Percentiles rank a stretch among this genome's conserved stretches.
These are phyloP conservation scores for Rhamnusium bicolor DNA, from an alignment of 2,888 invertebrate genomes.

Conservation along the genomic window DNA sequence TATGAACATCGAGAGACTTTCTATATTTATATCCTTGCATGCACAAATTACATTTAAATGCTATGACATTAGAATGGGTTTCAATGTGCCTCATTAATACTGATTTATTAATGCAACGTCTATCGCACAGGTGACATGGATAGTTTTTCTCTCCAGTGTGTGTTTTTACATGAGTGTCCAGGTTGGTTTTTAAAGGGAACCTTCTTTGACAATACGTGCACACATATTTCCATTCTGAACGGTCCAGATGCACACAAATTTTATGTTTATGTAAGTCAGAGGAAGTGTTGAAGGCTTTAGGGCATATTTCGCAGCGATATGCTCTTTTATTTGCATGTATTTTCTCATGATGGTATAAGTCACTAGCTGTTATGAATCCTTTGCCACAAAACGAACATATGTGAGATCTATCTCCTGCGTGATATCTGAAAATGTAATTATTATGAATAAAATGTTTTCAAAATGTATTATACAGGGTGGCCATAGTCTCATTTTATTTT, in stretches of 20 bases:
- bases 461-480: no score
- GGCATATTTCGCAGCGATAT: conserved; percentile 63
- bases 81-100: conserved; percentile 62
- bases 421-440: conserved; percentile 49
- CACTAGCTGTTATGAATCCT: conserved; percentile 67
- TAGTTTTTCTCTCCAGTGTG: conserved; percentile 66
- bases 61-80: conserved; percentile 61
- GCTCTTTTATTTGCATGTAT: conserved; percentile 66
- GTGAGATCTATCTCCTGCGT: conserved; percentile 61
- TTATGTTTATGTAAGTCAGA: conserved; percentile 66
- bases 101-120: conserved; percentile 62
- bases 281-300: conserved; percentile 67
- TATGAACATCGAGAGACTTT: conserved; percentile 73
- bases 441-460: neutral
- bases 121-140: conserved; percentile 64
- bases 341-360: conserved; percentile 67
- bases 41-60: conserved; percentile 72
- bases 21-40: conserved; percentile 73
- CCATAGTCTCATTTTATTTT: no score
- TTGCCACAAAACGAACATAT: conserved; percentile 70
- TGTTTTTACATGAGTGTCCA: conserved; percentile 64
- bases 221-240: conserved; percentile 63
- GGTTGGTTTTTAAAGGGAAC: conserved; percentile 65
- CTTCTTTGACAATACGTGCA: conserved; percentile 61
- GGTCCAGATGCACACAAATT: conserved; percentile 65